Conservation (phyloP, 2,113 vertebrate species). For the Microtus montanus region DNA sequence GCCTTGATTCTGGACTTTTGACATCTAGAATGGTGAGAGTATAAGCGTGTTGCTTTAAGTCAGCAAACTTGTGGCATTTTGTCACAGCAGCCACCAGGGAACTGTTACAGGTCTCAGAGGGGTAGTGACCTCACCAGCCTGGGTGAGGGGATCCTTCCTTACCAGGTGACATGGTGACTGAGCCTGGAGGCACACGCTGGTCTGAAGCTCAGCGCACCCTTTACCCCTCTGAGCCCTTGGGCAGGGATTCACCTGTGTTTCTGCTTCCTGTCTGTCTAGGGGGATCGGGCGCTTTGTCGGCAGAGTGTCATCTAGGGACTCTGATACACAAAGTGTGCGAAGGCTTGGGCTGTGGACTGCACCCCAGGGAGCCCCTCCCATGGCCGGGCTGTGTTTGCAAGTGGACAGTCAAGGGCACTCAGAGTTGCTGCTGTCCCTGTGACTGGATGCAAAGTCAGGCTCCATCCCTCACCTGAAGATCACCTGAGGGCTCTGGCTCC, state of each 20-base stretch:
- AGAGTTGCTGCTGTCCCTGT: not conserved
- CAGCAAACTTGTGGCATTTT: not conserved
- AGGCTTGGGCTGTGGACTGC: not conserved
- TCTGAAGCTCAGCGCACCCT: not conserved
- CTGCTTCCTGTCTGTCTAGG: not conserved
- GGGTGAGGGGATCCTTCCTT: not conserved
- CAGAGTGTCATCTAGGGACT: not conserved
- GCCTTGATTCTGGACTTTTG: not conserved
- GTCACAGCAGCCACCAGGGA: not conserved
- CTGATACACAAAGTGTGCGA: not conserved
- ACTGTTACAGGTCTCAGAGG: not conserved
- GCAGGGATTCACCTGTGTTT: not conserved
- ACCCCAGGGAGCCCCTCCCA: too few relatives aligned
- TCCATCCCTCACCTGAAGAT: not conserved
- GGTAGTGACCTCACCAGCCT: not conserved
- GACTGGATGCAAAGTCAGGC: not conserved
- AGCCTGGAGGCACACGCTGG: not conserved
- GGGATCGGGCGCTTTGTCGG: not conserved
- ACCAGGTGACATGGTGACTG: not conserved
- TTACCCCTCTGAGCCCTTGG: not conserved
- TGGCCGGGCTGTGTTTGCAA: not conserved
- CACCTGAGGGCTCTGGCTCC: not conserved
- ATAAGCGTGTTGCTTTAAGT: not conserved
- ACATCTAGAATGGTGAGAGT: not conserved
- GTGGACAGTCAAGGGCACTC: not conserved